Conservation (phyloP, 2,797 vertebrate species). For the Simalia tracyae region DNA sequence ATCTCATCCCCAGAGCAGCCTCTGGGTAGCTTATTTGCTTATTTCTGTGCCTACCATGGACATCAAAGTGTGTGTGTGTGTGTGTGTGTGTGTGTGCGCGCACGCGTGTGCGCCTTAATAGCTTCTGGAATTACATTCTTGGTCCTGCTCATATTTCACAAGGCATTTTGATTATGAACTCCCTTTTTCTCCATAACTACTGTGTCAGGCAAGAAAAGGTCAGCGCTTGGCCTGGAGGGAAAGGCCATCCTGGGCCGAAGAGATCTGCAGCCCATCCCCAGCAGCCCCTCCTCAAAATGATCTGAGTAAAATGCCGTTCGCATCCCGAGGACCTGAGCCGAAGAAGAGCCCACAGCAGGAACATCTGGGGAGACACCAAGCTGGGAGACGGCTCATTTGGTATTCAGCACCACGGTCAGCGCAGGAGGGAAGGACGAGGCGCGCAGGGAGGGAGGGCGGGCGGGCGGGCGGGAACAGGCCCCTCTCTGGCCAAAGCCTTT, state of each 20-base stretch:
- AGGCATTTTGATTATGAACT: neutral
- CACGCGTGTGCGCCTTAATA: neutral
- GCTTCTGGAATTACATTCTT: neutral
- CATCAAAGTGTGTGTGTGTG: neutral
- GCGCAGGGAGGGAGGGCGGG: neutral
- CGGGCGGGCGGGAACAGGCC: neutral
- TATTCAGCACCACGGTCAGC: slow-evolving; percentile 28
- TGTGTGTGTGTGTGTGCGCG: neutral
- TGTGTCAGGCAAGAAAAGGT: neutral
- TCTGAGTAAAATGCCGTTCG: neutral
- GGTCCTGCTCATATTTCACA: neutral
- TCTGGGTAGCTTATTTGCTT: neutral
- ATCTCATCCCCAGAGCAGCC: neutral
- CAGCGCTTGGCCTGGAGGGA: neutral
- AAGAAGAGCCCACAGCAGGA: neutral
- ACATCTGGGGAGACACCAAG: neutral
- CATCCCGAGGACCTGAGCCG: neutral
- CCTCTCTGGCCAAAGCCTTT: neutral
- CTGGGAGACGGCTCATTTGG: neutral
- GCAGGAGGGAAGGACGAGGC: too few relatives aligned
- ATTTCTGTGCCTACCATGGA: neutral
- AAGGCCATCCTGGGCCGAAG: fast-evolving
- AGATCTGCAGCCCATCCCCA: too few relatives aligned
- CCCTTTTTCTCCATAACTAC: neutral
- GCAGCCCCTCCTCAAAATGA: neutral